Evolutionary conservation across 2,888 invertebrate genomes (phyloP).

Genomic region (Trissolcus japonicus): DNA sequence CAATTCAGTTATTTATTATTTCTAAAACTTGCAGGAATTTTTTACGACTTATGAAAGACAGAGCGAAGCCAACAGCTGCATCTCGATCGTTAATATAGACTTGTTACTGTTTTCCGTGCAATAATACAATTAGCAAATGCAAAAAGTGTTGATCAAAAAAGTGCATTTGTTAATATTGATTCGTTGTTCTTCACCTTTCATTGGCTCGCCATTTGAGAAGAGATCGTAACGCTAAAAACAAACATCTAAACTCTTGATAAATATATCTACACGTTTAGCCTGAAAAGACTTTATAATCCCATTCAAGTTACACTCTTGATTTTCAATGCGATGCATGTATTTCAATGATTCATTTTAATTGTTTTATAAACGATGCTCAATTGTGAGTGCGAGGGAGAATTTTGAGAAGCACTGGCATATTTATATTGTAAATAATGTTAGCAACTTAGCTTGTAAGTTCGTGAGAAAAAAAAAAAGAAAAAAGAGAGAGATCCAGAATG

Average conservation of each 20-base stretch:
- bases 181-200: slow-evolving; percentile 60
- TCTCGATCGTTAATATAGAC: slow-evolving; percentile 13
- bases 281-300: slow-evolving; percentile 37
- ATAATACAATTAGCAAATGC: slow-evolving; percentile 29
- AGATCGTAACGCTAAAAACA: slow-evolving; percentile 37
- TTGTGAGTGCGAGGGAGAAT: slow-evolving; percentile 52
- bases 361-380: slow-evolving; percentile 56
- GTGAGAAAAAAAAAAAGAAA: not conserved
- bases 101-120: slow-evolving; percentile 47
- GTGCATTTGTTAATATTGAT: slow-evolving; percentile 20
- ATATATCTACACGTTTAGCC: slow-evolving; percentile 26
- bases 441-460: slow-evolving; percentile 36
- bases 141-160: slow-evolving; percentile 16
- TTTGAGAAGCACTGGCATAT: slow-evolving; percentile 58
- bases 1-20: no score
- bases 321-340: slow-evolving; percentile 2
- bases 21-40: not conserved
- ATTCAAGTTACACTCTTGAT: not conserved
- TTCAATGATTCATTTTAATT: not conserved
- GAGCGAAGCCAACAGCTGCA: not conserved
- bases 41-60: not conserved
- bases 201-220: slow-evolving; percentile 64
- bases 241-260: slow-evolving; percentile 24
- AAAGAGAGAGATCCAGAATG: slow-evolving; percentile 31
- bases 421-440: slow-evolving; percentile 60